A percentile compares a stretch with the other conserved stretches of the same genome.
These are phyloP conservation scores for Lepidurus apus DNA, from an alignment of 1,140 invertebrate species.

Conservation along the genomic window DNA sequence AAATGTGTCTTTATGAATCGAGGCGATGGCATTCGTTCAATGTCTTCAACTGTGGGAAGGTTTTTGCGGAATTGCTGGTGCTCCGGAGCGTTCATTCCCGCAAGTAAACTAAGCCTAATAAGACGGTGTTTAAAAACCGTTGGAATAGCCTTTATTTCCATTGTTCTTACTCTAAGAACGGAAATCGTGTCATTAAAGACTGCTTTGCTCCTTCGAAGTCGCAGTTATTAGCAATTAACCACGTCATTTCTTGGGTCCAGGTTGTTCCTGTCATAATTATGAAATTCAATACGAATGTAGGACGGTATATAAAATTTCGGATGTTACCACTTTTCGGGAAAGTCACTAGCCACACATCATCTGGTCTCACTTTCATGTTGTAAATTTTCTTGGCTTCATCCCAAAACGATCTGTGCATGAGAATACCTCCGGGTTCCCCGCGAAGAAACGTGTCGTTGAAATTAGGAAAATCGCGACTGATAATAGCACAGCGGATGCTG, in stretches of 20 bases:
- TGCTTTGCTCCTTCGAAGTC: slow-evolving; percentile 49
- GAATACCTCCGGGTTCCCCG: slow-evolving; percentile 29
- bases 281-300: background rate
- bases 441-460: slow-evolving; percentile 28
- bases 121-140: background rate
- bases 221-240: slow-evolving; percentile 50
- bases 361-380: slow-evolving; percentile 28
- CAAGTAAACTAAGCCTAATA: background rate
- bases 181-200: slow-evolving; percentile 42
- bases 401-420: slow-evolving; percentile 7
- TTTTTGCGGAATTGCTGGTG: background rate
- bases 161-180: slow-evolving; percentile 47
- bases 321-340: slow-evolving; percentile 35
- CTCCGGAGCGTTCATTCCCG: background rate
- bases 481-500: background rate
- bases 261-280: slow-evolving; percentile 46
- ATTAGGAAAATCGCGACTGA: slow-evolving; percentile 26
- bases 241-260: slow-evolving; percentile 57
- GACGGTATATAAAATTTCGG: background rate
- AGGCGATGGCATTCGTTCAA: slow-evolving; percentile 54
- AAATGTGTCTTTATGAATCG: slow-evolving; percentile 48
- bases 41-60: slow-evolving; percentile 55
- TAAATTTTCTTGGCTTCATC: slow-evolving; percentile 31
- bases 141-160: background rate
- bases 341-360: slow-evolving; percentile 30